phyloP scores from a whole-genome alignment of 2,888 invertebrate species.

The Ormyrus labotus region DNA sequence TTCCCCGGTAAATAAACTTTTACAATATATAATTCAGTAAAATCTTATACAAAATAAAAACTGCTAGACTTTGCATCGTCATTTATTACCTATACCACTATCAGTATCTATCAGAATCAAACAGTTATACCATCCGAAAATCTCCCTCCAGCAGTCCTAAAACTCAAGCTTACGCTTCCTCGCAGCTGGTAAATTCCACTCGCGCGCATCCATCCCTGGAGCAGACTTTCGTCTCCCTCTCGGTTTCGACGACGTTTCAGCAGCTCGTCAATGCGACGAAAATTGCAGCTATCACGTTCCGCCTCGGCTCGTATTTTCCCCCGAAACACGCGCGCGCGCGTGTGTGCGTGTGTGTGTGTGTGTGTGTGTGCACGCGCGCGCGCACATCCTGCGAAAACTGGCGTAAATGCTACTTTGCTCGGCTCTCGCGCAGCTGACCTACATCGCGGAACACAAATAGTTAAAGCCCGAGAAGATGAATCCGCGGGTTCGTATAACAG shows the following conservation, averaged over 20 bases:
- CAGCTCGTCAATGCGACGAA: neutral
- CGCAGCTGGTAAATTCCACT: no score
- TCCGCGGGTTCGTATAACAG: slow-evolving; percentile 19
- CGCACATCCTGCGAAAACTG: slow-evolving; percentile 13
- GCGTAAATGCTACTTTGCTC: slow-evolving; percentile 25
- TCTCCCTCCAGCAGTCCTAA: no score
- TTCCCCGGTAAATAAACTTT: no score
- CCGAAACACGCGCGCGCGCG: neutral
- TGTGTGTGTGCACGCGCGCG: no score
- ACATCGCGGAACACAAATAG: neutral
- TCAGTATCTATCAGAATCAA: no score
- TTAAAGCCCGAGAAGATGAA: slow-evolving; percentile 23
- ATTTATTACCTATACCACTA: no score
- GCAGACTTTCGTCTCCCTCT: neutral
- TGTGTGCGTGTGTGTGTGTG: no score
- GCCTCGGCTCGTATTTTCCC: neutral
- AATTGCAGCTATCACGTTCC: slow-evolving; percentile 21
- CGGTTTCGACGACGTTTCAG: neutral
- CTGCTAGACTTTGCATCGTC: no score
- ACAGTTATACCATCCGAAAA: no score
- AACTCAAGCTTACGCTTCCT: no score
- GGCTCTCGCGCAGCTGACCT: neutral
- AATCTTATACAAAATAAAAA: no score
- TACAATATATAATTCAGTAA: no score
- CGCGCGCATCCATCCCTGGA: neutral